Percentiles rank a stretch among this genome's conserved stretches.
Evolutionary conservation across 2,797 vertebrate genomes (phyloP).

Genomic region (Synaphobranchus kaupii): DNA sequence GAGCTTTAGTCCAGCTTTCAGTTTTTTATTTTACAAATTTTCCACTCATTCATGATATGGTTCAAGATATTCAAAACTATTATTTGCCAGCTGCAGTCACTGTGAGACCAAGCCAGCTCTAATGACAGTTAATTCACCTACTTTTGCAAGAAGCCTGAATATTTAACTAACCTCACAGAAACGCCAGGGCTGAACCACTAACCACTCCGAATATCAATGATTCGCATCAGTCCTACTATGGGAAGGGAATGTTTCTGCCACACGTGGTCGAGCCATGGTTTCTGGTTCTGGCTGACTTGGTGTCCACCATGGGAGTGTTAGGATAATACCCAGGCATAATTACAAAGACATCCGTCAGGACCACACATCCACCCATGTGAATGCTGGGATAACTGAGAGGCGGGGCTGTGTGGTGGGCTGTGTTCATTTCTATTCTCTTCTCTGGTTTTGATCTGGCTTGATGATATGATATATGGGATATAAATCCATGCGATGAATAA

Average conservation of each 20-base stretch:
- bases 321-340: slow-evolving; percentile 42
- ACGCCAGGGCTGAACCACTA: background rate
- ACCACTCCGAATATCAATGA: background rate
- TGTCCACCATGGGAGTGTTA: slow-evolving; percentile 40
- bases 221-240: background rate
- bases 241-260: background rate
- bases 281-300: slow-evolving; percentile 38
- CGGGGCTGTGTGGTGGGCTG: slow-evolving; percentile 11
- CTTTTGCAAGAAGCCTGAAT: background rate
- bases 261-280: background rate
- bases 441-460: background rate
- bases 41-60: background rate
- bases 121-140: background rate
- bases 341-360: slow-evolving; percentile 50
- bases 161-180: background rate
- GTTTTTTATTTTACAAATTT: background rate
- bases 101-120: background rate
- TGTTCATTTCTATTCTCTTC: background rate
- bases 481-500: background rate
- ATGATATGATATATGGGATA: background rate
- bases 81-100: background rate
- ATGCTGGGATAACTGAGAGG: slow-evolving; percentile 23
- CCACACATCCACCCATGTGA: slow-evolving; percentile 41
- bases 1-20: background rate
- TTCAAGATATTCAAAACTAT: background rate